These are phyloP conservation scores for Entomyzon cyanotis DNA, from an alignment of 2,113 vertebrate species.

Conservation along the genomic window DNA sequence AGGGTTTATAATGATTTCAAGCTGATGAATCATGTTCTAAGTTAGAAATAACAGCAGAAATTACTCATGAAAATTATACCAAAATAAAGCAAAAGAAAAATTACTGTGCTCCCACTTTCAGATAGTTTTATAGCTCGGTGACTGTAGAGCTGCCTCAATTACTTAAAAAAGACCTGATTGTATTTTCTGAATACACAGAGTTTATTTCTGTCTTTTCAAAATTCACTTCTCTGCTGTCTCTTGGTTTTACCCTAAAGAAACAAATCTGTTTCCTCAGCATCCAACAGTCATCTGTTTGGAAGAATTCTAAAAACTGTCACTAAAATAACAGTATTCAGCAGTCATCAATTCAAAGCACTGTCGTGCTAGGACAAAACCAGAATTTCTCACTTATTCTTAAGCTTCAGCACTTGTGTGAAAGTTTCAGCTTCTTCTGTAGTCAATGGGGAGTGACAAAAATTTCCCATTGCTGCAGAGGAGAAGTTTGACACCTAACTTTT, in stretches of 20 bases:
- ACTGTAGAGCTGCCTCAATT: background rate
- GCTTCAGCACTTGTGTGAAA: background rate
- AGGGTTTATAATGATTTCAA: background rate
- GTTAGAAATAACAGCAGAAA: background rate
- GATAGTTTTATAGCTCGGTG: background rate
- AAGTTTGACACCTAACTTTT: background rate
- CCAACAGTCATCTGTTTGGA: background rate
- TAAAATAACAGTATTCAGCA: background rate
- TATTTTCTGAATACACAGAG: background rate
- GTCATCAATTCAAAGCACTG: background rate
- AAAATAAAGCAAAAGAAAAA: background rate
- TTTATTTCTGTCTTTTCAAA: background rate
- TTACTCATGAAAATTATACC: background rate
- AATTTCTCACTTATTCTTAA: background rate
- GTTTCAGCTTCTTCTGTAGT: background rate
- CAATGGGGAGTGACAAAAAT: background rate
- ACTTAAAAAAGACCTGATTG: background rate
- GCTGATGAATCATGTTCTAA: background rate
- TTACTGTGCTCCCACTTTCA: background rate
- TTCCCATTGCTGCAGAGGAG: background rate
- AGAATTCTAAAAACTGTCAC: background rate
- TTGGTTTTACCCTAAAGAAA: background rate
- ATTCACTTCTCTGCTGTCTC: background rate
- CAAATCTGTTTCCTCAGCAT: background rate
- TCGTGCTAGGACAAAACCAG: background rate